Evolutionary conservation across 2,113 vertebrate species (phyloP).

Genomic region (Anarrhichthys ocellatus): DNA sequence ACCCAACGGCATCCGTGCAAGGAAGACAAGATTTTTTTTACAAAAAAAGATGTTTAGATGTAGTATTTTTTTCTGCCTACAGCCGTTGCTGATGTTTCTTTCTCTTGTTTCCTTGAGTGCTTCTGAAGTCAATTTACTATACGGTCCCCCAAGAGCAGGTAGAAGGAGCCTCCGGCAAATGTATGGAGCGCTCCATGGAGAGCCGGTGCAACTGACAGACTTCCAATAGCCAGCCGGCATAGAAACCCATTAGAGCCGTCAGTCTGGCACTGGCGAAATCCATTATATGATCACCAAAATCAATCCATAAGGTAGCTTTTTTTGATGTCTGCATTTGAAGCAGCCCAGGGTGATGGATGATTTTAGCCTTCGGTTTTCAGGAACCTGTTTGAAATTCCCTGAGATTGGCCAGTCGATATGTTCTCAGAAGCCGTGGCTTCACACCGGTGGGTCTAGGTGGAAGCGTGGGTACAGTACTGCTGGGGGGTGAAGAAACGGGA

Average conservation of each 20-base stretch:
- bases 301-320: conserved; percentile 76
- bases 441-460: conserved; percentile 30
- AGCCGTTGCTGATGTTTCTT: conserved; percentile 53
- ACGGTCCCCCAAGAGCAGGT: conserved; percentile 47
- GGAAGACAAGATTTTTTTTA: conserved; percentile 25
- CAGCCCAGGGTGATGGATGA: conserved; percentile 76
- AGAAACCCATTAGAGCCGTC: conserved; percentile 74
- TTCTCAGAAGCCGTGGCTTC: conserved; percentile 54
- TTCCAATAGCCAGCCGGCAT: conserved; percentile 58
- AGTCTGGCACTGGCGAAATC: conserved; percentile 67
- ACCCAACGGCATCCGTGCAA: neutral
- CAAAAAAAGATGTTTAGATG: conserved; percentile 37
- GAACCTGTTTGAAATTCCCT: conserved; percentile 75
- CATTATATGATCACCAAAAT: conserved; percentile 79
- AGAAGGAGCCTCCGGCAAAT: conserved; percentile 63
- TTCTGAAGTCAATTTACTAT: conserved; percentile 69
- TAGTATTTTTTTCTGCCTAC: conserved; percentile 32
- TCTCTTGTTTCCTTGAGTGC: conserved; percentile 59
- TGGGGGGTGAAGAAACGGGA: conserved; percentile 27
- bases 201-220: conserved; percentile 58
- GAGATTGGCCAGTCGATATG: conserved; percentile 62
- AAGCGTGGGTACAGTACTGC: neutral
- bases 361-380: conserved; percentile 72
- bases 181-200: conserved; percentile 58
- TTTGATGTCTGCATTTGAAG: conserved; percentile 80